Percentiles rank a stretch among this genome's conserved stretches.
phyloP scores from a whole-genome alignment of 2,888 invertebrate species.

The Dryocosmus kuriphilus region DNA sequence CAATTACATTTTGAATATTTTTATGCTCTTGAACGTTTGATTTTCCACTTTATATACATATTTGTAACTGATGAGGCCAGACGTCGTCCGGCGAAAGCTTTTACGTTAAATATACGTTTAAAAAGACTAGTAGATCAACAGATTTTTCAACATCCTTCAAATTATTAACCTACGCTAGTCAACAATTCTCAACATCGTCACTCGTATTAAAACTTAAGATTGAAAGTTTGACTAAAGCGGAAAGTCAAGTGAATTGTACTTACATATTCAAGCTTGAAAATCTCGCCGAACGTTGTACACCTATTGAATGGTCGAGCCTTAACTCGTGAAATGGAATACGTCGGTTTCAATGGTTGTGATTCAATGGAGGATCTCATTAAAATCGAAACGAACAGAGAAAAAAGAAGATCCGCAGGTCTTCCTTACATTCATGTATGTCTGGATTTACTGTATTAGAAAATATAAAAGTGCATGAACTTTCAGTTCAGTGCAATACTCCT shows the following conservation, averaged over 20 bases:
- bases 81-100: too few species aligned
- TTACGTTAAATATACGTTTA: too few species aligned
- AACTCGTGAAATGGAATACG: slow-evolving; percentile 19
- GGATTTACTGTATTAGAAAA: not conserved
- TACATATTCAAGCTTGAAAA: slow-evolving; percentile 18
- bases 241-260: slow-evolving; percentile 11
- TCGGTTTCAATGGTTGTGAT: slow-evolving; percentile 65
- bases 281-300: slow-evolving; percentile 16
- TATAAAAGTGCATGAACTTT: not conserved
- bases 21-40: too few species aligned
- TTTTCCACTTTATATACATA: too few species aligned
- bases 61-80: too few species aligned
- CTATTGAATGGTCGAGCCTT: slow-evolving; percentile 36
- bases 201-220: not conserved
- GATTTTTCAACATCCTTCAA: too few species aligned
- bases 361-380: slow-evolving; percentile 71
- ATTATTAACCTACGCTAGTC: too few species aligned
- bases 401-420: not conserved
- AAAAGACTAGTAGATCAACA: too few species aligned
- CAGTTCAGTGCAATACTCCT: not conserved
- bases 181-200: too few species aligned
- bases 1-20: too few species aligned
- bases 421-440: not conserved
- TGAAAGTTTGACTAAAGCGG: not conserved
- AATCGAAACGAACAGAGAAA: slow-evolving; percentile 55